phyloP scores from a whole-genome alignment of 2,888 invertebrate species.

The Cephus nigrinus region DNA sequence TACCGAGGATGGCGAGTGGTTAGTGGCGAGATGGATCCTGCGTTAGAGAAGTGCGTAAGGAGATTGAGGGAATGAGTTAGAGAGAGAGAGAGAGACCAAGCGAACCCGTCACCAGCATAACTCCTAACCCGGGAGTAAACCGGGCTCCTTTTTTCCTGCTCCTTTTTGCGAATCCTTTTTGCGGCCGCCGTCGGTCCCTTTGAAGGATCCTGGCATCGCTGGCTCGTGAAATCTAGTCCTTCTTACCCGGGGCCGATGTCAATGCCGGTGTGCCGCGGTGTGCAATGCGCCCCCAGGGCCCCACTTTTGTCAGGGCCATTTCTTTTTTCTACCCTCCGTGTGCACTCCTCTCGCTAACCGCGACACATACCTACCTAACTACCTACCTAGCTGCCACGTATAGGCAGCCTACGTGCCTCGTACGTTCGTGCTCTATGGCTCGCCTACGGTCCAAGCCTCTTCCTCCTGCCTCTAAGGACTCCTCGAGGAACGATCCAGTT shows the following conservation, averaged over 20 bases:
- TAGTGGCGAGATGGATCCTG: too few relatives aligned
- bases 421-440: background rate
- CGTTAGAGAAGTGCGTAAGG: too few relatives aligned
- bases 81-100: slow-evolving; percentile 10
- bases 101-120: slow-evolving; percentile 18
- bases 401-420: slow-evolving; percentile 44
- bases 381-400: slow-evolving; percentile 29
- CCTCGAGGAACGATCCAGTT: slow-evolving; percentile 48
- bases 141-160: slow-evolving; percentile 19
- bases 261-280: slow-evolving; percentile 53
- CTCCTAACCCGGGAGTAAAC: slow-evolving; percentile 17
- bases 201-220: slow-evolving; percentile 62
- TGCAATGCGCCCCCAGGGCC: slow-evolving; percentile 6
- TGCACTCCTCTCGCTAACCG: background rate
- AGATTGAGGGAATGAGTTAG: background rate
- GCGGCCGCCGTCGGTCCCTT: slow-evolving; percentile 58
- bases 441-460: slow-evolving; percentile 23
- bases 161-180: slow-evolving; percentile 49
- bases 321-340: background rate
- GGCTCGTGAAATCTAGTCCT: slow-evolving; percentile 66
- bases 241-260: slow-evolving; percentile 57
- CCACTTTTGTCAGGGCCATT: slow-evolving; percentile 1
- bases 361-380: slow-evolving; percentile 2
- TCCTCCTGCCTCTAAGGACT: slow-evolving; percentile 36
- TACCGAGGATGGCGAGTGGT: too few relatives aligned